phyloP scores from a whole-genome alignment of 2,113 vertebrate species.

The Cololabis saira region DNA sequence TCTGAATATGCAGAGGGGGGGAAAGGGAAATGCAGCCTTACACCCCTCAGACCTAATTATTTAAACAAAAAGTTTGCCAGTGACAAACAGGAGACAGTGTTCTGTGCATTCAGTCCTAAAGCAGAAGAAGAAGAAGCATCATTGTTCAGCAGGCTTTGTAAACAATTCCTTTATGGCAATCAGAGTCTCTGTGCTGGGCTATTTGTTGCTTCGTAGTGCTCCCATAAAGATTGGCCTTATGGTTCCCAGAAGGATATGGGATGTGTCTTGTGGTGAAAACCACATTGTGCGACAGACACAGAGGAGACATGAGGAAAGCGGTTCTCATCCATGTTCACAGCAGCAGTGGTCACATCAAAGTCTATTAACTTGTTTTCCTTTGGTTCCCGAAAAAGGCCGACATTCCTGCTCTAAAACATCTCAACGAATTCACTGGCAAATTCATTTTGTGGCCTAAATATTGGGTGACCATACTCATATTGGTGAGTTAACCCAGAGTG shows the following conservation, averaged over 20 bases:
- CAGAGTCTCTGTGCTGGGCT: constrained; percentile 33
- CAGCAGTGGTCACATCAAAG: constrained; percentile 67
- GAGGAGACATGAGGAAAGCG: constrained; percentile 70
- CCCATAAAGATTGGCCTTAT: constrained; percentile 62
- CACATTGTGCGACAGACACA: constrained; percentile 78
- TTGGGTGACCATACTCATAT: constrained; percentile 33
- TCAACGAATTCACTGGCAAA: constrained; percentile 31
- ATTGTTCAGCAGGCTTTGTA: constrained; percentile 11
- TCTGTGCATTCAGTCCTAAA: constrained; percentile 10
- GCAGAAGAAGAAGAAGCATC: constrained; percentile 11
- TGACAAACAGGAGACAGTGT: neutral
- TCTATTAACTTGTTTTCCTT: constrained; percentile 56
- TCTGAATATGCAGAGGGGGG: constrained; percentile 29
- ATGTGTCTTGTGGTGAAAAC: constrained; percentile 79
- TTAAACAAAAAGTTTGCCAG: neutral
- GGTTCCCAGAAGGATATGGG: constrained; percentile 71
- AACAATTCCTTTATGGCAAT: constrained; percentile 27
- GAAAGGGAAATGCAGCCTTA: constrained; percentile 11
- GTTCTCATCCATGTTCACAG: constrained; percentile 68
- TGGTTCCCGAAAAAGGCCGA: constrained; percentile 15
- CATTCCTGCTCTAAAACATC: constrained; percentile 17
- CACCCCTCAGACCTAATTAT: constrained; percentile 13
- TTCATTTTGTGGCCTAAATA: constrained; percentile 19
- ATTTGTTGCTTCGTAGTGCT: constrained; percentile 53
- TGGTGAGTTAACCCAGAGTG: constrained; percentile 35